Evolutionary conservation across 1,140 invertebrate species (phyloP).

Genomic region (Ephestia elutella): DNA sequence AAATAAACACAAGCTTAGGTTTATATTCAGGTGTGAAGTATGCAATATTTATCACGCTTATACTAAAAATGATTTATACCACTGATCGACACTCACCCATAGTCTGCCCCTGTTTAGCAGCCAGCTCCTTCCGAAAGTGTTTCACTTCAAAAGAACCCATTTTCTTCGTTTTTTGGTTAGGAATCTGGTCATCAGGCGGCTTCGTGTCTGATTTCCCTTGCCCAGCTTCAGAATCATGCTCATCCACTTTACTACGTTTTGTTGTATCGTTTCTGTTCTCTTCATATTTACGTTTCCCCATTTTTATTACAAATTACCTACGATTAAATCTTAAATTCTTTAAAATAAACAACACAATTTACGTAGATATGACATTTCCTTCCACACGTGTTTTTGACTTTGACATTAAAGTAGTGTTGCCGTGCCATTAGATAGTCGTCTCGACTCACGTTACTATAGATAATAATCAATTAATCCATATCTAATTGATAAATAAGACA

Average conservation of each 20-base stretch:
- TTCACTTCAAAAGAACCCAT: slow-evolving; percentile 60
- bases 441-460: too few species aligned
- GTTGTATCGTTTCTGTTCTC: slow-evolving; percentile 27
- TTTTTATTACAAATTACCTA: slow-evolving; percentile 24
- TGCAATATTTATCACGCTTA: too few species aligned
- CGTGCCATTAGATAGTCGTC: too few species aligned
- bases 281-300: slow-evolving; percentile 61
- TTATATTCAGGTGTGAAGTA: too few species aligned
- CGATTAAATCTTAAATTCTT: neutral
- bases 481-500: too few species aligned
- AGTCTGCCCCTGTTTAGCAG: slow-evolving; percentile 50
- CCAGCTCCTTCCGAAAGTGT: slow-evolving; percentile 66
- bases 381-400: neutral
- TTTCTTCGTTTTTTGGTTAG: slow-evolving; percentile 20
- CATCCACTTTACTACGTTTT: slow-evolving; percentile 17
- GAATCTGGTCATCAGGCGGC: slow-evolving; percentile 42
- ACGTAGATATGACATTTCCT: slow-evolving; percentile 31
- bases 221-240: slow-evolving; percentile 15
- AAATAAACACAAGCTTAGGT: too few species aligned
- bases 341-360: neutral
- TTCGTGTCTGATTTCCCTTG: slow-evolving; percentile 2
- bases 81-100: slow-evolving; percentile 52
- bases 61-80: too few species aligned
- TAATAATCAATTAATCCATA: too few species aligned
- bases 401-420: neutral